phyloP scores from a whole-genome alignment of 2,113 vertebrate species.

The Oreochromis niloticus region DNA sequence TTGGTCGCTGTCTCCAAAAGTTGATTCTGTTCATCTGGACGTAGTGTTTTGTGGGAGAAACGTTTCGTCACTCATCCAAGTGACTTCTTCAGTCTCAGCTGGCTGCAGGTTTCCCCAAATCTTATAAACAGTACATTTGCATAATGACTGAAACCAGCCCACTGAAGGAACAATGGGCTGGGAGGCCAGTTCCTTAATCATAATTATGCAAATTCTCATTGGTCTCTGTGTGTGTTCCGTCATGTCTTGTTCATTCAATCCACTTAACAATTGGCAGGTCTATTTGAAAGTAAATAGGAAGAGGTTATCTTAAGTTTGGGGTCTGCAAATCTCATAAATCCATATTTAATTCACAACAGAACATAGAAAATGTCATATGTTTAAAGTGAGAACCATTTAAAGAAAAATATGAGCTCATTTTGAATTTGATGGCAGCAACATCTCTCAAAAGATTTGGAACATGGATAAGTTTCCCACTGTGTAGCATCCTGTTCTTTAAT shows the following conservation, averaged over 20 bases:
- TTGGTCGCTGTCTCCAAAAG: too few species aligned
- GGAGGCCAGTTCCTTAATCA: too few species aligned
- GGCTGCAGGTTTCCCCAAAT: too few species aligned
- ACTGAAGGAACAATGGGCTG: too few species aligned
- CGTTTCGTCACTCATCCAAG: too few species aligned
- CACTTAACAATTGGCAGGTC: neutral
- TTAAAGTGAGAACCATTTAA: neutral
- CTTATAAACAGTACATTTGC: too few species aligned
- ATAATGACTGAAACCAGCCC: too few species aligned
- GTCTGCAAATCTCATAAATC: neutral
- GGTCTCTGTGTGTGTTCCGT: neutral
- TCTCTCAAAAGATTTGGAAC: neutral
- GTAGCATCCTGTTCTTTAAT: neutral
- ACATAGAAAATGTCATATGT: neutral
- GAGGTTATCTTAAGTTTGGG: accelerated
- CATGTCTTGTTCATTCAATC: accelerated
- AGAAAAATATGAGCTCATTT: neutral
- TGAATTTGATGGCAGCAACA: neutral
- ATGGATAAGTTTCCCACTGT: neutral
- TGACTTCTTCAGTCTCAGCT: too few species aligned
- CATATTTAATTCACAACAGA: neutral
- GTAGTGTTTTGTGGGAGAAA: too few species aligned
- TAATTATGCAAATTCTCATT: too few species aligned
- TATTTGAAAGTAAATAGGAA: neutral
- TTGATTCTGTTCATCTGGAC: too few species aligned